Evolutionary conservation across 2,888 invertebrate species (phyloP).

Genomic region (Drosophila suboccidentalis): DNA sequence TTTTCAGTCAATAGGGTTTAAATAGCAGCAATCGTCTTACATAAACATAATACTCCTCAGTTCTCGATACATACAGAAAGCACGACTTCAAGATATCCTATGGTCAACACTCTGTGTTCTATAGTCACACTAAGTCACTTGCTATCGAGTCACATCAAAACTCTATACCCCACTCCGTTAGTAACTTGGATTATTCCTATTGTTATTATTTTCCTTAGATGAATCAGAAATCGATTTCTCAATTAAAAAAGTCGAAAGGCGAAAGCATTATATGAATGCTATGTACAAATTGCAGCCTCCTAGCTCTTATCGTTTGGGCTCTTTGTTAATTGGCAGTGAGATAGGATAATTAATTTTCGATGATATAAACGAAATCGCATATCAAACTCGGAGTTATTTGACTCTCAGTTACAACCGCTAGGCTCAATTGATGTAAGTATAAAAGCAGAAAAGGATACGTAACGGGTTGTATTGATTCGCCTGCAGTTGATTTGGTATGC

Average conservation of each 20-base stretch:
- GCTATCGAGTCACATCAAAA: too few species aligned
- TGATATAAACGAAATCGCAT: too few species aligned
- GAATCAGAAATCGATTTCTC: too few species aligned
- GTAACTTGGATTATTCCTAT: too few species aligned
- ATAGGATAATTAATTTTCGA: neutral
- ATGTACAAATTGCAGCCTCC: too few species aligned
- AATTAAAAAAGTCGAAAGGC: too few species aligned
- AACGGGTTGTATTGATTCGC: neutral
- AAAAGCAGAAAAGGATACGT: neutral
- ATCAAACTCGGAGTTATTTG: neutral
- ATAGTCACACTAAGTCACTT: too few species aligned
- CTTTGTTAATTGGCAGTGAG: neutral
- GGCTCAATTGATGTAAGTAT: neutral
- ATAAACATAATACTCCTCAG: neutral
- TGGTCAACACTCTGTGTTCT: neutral
- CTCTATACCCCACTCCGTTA: too few species aligned
- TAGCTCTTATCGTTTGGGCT: neutral
- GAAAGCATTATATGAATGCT: too few species aligned
- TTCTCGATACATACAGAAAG: neutral
- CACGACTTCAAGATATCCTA: neutral
- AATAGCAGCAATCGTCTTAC: neutral
- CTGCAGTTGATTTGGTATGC: slow-evolving; percentile 40
- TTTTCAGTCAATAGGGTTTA: neutral
- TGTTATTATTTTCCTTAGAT: too few species aligned
- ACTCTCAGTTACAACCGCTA: neutral